Conservation (phyloP, 1,140 invertebrate species). For the Lordiphosa stackelbergi region DNA sequence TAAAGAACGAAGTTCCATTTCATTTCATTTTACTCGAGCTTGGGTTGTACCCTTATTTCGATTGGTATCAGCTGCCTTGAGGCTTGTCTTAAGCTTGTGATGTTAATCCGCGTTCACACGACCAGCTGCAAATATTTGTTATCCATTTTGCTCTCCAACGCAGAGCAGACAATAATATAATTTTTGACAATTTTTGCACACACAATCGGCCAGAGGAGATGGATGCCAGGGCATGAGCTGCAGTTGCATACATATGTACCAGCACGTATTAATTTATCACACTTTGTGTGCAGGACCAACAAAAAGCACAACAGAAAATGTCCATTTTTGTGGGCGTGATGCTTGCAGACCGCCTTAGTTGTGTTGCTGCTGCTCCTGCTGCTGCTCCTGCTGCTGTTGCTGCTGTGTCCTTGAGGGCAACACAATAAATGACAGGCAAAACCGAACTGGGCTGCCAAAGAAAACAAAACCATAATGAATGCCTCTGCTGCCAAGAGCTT, state of each 20-base stretch:
- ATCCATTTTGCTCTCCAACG: constrained; percentile 22
- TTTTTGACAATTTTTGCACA: constrained; percentile 43
- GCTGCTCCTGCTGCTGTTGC: constrained; percentile 15
- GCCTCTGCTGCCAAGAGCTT: constrained; percentile 48
- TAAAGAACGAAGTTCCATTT: constrained; percentile 2
- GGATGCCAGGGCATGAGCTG: constrained; percentile 1
- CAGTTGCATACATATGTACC: constrained; percentile 19
- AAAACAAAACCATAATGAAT: constrained; percentile 50
- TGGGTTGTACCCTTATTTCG: neutral
- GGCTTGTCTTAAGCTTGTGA: neutral
- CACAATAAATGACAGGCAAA: constrained; percentile 47
- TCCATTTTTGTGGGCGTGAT: constrained; percentile 50
- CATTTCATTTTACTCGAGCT: constrained; percentile 9
- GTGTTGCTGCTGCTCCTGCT: constrained; percentile 8
- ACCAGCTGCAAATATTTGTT: constrained; percentile 25
- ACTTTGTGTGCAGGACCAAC: constrained; percentile 42
- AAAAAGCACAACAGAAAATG: constrained; percentile 18
- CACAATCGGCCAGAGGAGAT: constrained; percentile 17
- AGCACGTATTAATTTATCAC: constrained; percentile 46
- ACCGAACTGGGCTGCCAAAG: constrained; percentile 24
- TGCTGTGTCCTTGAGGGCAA: constrained; percentile 36
- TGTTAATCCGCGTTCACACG: no score
- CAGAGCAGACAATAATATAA: constrained; percentile 31
- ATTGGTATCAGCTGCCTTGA: neutral
- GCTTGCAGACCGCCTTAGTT: constrained; percentile 25